These are phyloP conservation scores for Tachypleus tridentatus DNA, from an alignment of 1,140 invertebrate genomes.

Conservation along the genomic window DNA sequence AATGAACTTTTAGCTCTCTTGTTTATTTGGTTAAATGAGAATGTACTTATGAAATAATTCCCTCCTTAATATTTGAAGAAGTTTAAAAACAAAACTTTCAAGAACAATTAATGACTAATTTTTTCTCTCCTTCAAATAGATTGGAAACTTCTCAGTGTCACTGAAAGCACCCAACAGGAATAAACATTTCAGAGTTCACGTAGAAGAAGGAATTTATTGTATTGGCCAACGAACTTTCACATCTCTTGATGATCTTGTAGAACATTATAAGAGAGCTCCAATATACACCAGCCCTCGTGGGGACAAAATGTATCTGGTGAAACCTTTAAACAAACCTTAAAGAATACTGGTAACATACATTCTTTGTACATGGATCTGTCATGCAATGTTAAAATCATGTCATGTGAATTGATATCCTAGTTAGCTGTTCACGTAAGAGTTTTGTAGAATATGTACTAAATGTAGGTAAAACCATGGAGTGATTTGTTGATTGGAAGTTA, in stretches of 20 bases:
- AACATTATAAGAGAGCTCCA: conserved; percentile 95
- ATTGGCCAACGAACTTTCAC: conserved; percentile 97
- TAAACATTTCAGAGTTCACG: conserved; percentile 97
- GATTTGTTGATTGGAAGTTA: too few species aligned
- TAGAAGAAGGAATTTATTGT: conserved; percentile 83
- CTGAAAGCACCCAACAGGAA: conserved; percentile 94
- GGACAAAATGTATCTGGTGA: conserved; percentile 82
- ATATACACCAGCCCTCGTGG: conserved; percentile 96
- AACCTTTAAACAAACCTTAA: conserved; percentile 47
- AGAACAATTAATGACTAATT: neutral
- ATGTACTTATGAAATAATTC: too few species aligned
- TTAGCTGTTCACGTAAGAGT: too few species aligned
- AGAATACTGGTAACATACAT: neutral
- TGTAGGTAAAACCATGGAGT: too few species aligned
- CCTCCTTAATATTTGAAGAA: too few species aligned
- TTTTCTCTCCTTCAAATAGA: conserved; percentile 45
- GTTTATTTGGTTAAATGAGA: too few species aligned
- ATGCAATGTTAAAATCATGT: too few species aligned
- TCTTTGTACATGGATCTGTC: too few species aligned
- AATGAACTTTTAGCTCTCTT: too few species aligned
- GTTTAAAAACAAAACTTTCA: too few species aligned
- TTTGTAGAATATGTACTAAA: too few species aligned
- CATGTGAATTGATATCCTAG: too few species aligned
- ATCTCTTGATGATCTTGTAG: conserved; percentile 88
- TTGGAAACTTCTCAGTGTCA: conserved; percentile 96